Base-by-base conservation (phyloP, 2,888 invertebrate species). In the Cordilura impudica region DNA sequence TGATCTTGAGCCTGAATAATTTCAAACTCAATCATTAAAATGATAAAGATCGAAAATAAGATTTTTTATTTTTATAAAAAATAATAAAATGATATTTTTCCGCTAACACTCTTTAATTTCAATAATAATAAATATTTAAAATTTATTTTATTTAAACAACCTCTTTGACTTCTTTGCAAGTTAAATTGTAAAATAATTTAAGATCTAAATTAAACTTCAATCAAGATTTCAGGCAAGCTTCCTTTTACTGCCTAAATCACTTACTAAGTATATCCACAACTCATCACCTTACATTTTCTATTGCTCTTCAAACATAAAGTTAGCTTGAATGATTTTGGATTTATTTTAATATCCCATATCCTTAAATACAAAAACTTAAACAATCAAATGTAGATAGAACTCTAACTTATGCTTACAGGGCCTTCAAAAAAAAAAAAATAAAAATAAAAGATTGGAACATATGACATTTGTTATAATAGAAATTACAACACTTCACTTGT, bases 401-500 rank as follows among this genome's bases (percentile, higher is more conserved):
- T 12, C 10, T 14, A 26, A 26, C 26, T 14, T 8, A n/a, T 26
- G 0, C 2, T 7, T 10, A 53, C 23, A 14, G 18, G 31, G 54
- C n/a, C n/a, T n/a, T n/a, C 29, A 14, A 29, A 12, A 43, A 43
- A 14, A 8, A 60, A n/a, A 16, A 35, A 10, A 39, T 6, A 39
- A 10, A 4, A n/a, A 31, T 8, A 31, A n/a, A 31, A 63, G 23
- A n/a, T 31, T 54, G 10, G 19, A 66, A 70, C 74, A 70, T 66
- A 66, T 70, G 66, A 66, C 66, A 79, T 74, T 78, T 79, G 71
- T 74, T 74, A 79, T 79, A 70, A 74, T 61, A 60, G 70, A 74
- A 74, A 70, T 74, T 79, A 74, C 78, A 79, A 74, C 74, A 78
- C 70, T 78, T 78, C 65, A 79, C 66, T 79, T 79, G 74, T 79